These are phyloP conservation scores for Mesoligia furuncula DNA, from an alignment of 2,888 invertebrate species.

Conservation along the genomic window DNA sequence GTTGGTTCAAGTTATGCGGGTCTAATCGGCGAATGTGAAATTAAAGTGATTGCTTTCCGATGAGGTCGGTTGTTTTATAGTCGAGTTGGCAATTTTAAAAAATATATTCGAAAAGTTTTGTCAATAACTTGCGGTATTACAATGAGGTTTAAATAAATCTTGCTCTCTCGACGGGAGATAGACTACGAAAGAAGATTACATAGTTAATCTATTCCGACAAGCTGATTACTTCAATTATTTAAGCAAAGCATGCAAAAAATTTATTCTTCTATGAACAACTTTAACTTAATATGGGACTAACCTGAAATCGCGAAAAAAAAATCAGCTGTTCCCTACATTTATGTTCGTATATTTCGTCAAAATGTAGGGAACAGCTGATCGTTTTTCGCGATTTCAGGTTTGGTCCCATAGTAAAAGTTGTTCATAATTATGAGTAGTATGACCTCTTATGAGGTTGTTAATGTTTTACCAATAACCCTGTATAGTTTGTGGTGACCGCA, in stretches of 20 bases:
- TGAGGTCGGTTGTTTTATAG: conserved; percentile 49
- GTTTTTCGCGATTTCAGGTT: too few relatives aligned
- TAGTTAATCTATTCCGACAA: not conserved
- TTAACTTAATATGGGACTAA: too few relatives aligned
- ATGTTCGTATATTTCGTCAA: too few relatives aligned
- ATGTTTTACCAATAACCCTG: too few relatives aligned
- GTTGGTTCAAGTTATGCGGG: conserved; percentile 54
- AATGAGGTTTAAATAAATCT: conserved; percentile 30
- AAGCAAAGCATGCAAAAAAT: not conserved
- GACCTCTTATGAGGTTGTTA: too few relatives aligned
- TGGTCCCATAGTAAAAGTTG: too few relatives aligned
- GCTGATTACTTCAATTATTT: conserved; percentile 2
- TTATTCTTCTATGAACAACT: too few relatives aligned
- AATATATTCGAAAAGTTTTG: conserved; percentile 47
- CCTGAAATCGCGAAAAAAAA: too few relatives aligned
- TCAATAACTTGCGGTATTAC: conserved; percentile 27
- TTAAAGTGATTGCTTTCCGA: conserved; percentile 64
- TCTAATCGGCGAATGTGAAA: conserved; percentile 54
- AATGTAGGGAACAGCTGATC: too few relatives aligned
- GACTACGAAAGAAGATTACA: not conserved
- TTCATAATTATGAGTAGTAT: too few relatives aligned
- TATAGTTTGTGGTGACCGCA: too few relatives aligned
- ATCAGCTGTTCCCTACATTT: too few relatives aligned
- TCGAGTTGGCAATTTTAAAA: conserved; percentile 47
- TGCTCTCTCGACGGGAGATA: not conserved